A percentile compares a stretch with the other conserved stretches of the same genome.
Evolutionary conservation across 2,888 invertebrate genomes (phyloP).

Genomic region (Imbricaverruca yamaguchii): DNA sequence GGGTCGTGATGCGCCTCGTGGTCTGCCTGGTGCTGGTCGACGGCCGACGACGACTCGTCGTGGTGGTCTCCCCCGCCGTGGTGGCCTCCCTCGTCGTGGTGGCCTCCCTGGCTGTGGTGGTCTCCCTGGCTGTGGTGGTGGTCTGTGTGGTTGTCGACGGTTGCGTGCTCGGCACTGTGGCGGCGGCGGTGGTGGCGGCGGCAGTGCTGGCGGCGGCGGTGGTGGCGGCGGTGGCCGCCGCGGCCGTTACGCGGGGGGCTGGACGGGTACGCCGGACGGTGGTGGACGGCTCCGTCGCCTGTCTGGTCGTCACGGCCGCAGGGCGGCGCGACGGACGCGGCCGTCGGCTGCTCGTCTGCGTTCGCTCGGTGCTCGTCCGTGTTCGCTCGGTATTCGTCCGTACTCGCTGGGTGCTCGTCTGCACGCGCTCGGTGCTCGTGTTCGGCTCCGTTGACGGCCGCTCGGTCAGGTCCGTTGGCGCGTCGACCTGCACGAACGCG

Average conservation of each 20-base stretch:
- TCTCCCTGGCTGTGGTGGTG: not conserved
- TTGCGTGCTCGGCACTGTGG: too few species aligned
- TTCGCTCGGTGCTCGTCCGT: not conserved
- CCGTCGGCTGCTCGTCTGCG: not conserved
- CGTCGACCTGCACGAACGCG: not conserved
- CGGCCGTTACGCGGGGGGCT: too few species aligned
- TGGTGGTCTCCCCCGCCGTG: not conserved
- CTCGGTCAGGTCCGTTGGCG: not conserved
- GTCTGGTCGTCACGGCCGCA: not conserved
- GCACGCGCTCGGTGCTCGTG: constrained; percentile 6
- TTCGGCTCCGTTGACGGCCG: not conserved
- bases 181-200: too few species aligned
- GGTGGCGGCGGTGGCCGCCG: too few species aligned
- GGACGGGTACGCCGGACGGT: not conserved
- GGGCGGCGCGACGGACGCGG: not conserved
- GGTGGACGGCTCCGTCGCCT: not conserved
- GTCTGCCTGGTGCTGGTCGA: not conserved
- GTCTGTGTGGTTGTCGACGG: too few species aligned
- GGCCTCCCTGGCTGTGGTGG: not conserved
- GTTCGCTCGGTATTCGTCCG: not conserved
- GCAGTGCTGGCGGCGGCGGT: too few species aligned
- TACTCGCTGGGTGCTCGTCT: not conserved
- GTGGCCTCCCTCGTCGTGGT: not conserved
- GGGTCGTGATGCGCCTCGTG: not conserved
- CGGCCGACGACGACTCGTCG: not conserved